phyloP scores from a whole-genome alignment of 2,113 vertebrate genomes.

The Sceloporus tristichus region DNA sequence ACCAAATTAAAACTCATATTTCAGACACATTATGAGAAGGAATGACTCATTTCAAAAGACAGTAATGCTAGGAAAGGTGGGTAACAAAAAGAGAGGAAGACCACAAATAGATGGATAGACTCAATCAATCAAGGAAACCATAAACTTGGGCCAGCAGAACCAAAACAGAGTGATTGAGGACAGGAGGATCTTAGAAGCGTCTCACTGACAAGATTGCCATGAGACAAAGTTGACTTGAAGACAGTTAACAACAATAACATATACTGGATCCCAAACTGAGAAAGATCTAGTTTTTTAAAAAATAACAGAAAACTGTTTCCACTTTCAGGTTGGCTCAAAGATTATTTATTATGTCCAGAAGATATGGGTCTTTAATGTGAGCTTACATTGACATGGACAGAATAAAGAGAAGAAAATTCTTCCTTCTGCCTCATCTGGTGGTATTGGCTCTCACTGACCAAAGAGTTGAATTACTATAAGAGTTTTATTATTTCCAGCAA shows the following conservation, averaged over 20 bases:
- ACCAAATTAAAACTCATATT: too few relatives aligned
- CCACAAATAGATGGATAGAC: neutral
- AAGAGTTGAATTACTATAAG: slow-evolving; percentile 38
- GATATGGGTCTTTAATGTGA: neutral
- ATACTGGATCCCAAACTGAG: neutral
- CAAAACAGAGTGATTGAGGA: too few relatives aligned
- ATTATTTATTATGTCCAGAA: neutral
- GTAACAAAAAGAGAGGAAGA: too few relatives aligned
- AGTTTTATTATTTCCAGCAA: slow-evolving; percentile 18
- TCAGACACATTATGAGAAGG: too few relatives aligned
- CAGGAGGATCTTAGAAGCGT: neutral
- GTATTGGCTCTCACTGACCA: slow-evolving; percentile 29
- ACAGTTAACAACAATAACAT: neutral
- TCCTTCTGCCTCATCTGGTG: neutral
- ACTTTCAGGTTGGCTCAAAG: neutral
- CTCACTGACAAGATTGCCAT: too few relatives aligned
- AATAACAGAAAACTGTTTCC: neutral
- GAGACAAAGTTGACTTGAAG: too few relatives aligned
- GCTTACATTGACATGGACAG: neutral
- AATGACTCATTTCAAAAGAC: too few relatives aligned
- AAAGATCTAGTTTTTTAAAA: neutral
- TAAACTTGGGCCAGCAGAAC: neutral
- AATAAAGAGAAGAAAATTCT: neutral
- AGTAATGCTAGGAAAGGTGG: too few relatives aligned
- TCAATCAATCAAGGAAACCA: neutral